A percentile compares a stretch with the other conserved stretches of the same genome.
phyloP scores from a whole-genome alignment of 2,113 vertebrate species.

The Helogale parvula region DNA sequence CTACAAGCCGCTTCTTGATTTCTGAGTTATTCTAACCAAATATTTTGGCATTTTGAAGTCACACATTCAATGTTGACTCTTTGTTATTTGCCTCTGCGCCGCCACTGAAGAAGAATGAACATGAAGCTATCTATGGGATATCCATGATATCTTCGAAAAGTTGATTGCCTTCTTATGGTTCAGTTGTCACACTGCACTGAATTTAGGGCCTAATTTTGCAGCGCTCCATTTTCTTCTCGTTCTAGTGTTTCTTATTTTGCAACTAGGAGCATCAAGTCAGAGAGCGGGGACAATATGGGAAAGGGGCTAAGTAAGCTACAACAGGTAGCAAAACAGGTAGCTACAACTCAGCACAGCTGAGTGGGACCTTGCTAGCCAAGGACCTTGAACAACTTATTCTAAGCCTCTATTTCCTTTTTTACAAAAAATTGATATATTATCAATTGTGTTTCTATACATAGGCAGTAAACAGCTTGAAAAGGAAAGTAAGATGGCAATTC shows the following conservation, averaged over 20 bases:
- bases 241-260: not conserved
- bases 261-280: constrained; percentile 5
- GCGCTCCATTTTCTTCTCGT: not conserved
- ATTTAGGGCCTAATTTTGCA: not conserved
- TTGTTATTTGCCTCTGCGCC: constrained; percentile 36
- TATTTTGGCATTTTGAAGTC: constrained; percentile 53
- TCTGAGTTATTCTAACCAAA: constrained; percentile 67
- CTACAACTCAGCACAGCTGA: no score
- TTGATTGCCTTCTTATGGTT: not conserved
- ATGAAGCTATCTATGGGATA: not conserved
- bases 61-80: not conserved
- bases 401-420: not conserved
- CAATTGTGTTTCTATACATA: not conserved
- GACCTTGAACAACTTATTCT: not conserved
- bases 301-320: not conserved
- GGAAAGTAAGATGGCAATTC: not conserved
- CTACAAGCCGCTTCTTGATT: constrained; percentile 73
- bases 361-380: not conserved
- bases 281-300: not conserved
- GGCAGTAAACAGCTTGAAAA: not conserved
- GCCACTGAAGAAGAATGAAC: not conserved
- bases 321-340: not conserved
- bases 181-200: not conserved
- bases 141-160: not conserved
- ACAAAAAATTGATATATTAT: not conserved